A percentile compares a stretch with the other conserved stretches of the same genome.
These are phyloP conservation scores for Proterorhinus semilunaris DNA, from an alignment of 2,113 vertebrate species.

Conservation along the genomic window DNA sequence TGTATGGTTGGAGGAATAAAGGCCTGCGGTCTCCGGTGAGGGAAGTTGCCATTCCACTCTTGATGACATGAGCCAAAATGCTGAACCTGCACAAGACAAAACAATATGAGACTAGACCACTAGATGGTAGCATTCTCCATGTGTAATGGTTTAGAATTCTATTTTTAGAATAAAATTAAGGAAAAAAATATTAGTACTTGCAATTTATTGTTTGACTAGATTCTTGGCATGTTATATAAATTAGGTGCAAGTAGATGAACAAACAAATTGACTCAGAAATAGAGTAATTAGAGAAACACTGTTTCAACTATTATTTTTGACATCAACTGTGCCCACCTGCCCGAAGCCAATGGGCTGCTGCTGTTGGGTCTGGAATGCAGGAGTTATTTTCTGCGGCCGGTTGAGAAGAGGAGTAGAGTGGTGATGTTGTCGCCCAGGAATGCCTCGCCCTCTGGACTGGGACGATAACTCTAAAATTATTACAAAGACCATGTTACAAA, in stretches of 20 bases:
- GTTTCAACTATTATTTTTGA: not conserved
- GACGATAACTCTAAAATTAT: conserved; percentile 77
- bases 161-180: no score
- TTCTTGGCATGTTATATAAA: no score
- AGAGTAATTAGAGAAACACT: no score
- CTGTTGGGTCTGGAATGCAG: conserved; percentile 84
- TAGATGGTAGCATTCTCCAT: conserved; percentile 37
- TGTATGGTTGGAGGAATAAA: conserved; percentile 86
- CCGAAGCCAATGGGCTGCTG: conserved; percentile 88
- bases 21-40: conserved; percentile 88
- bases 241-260: no score
- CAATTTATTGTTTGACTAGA: no score
- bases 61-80: conserved; percentile 87
- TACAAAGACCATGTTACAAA: conserved; percentile 14
- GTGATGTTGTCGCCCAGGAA: conserved; percentile 81
- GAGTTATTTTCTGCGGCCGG: conserved; percentile 87
- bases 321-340: conserved; percentile 79
- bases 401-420: conserved; percentile 79
- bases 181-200: no score
- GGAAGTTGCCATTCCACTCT: conserved; percentile 95
- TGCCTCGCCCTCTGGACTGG: conserved; percentile 84
- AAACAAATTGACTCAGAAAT: not conserved
- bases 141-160: not conserved
- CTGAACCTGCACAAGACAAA: conserved; percentile 81
- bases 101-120: conserved; percentile 20